Percentiles rank a stretch among this genome's conserved stretches.
phyloP scores from a whole-genome alignment of 2,113 vertebrate species.

The Prionailurus bengalensis region DNA sequence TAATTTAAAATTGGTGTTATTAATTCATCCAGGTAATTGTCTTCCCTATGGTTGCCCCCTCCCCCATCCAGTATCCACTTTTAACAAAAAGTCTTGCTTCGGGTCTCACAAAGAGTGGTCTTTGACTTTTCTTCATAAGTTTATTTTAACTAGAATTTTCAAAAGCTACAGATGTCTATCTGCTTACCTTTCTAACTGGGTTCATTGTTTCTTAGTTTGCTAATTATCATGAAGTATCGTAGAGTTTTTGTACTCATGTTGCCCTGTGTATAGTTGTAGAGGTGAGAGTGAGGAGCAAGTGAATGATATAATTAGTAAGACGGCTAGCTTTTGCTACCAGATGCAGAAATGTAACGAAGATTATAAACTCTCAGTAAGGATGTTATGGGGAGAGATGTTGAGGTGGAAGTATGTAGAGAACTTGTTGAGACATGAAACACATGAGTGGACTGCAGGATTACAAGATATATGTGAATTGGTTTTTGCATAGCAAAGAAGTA shows the following conservation, averaged over 20 bases:
- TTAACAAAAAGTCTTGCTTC: background rate
- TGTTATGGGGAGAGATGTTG: background rate
- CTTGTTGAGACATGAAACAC: background rate
- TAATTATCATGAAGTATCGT: background rate
- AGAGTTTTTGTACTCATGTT: background rate
- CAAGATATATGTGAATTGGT: background rate
- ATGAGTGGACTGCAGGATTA: background rate
- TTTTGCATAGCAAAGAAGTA: background rate
- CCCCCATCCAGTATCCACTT: background rate
- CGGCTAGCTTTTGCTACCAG: background rate
- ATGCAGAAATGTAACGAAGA: background rate
- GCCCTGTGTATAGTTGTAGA: background rate
- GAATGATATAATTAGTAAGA: background rate
- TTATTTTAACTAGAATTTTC: slow-evolving; percentile 34
- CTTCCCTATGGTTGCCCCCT: background rate
- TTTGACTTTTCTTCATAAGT: slow-evolving; percentile 38
- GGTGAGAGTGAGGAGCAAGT: background rate
- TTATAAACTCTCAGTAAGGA: background rate
- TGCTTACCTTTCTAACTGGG: background rate
- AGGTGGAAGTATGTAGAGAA: background rate
- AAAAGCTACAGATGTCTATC: background rate
- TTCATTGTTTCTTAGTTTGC: slow-evolving; percentile 34
- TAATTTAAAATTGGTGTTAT: slow-evolving; percentile 47
- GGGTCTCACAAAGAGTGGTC: slow-evolving; percentile 4
- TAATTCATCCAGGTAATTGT: slow-evolving; percentile 45